Evolutionary conservation across 2,113 vertebrate genomes (phyloP).

Genomic region (Notarius lentiginosus): DNA sequence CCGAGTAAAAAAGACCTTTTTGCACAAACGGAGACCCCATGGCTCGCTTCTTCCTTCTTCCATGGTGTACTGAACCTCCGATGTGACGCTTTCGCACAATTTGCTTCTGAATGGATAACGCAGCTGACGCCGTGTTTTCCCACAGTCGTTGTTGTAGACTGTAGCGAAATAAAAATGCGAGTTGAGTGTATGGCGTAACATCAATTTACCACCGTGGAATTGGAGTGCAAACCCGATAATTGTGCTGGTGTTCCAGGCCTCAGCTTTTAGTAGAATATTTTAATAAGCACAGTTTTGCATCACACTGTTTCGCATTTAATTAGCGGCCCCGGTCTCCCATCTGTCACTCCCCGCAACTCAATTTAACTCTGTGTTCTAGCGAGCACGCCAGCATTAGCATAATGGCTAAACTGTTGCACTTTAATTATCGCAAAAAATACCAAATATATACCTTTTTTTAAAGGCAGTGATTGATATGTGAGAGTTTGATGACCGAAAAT

Average conservation of each 20-base stretch:
- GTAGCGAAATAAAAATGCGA: constrained; percentile 49
- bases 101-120: constrained; percentile 48
- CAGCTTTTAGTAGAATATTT: constrained; percentile 58
- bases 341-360: constrained; percentile 50
- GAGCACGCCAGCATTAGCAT: constrained; percentile 49
- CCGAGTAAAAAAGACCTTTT: background rate
- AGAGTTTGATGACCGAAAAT: constrained; percentile 37
- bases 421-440: constrained; percentile 45
- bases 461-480: constrained; percentile 16
- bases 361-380: constrained; percentile 51
- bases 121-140: constrained; percentile 34
- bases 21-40: background rate
- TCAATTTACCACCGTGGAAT: constrained; percentile 56
- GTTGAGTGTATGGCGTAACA: constrained; percentile 53
- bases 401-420: constrained; percentile 50
- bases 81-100: constrained; percentile 23
- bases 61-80: constrained; percentile 40
- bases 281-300: constrained; percentile 60
- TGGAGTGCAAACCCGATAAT: constrained; percentile 57
- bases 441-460: constrained; percentile 38
- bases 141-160: constrained; percentile 47
- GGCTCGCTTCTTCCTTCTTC: constrained; percentile 4
- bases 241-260: constrained; percentile 55
- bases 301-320: constrained; percentile 57
- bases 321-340: constrained; percentile 53